A percentile compares a stretch with the other conserved stretches of the same genome.
phyloP scores from a whole-genome alignment of 2,888 invertebrate genomes.

The Myathropa florea region DNA sequence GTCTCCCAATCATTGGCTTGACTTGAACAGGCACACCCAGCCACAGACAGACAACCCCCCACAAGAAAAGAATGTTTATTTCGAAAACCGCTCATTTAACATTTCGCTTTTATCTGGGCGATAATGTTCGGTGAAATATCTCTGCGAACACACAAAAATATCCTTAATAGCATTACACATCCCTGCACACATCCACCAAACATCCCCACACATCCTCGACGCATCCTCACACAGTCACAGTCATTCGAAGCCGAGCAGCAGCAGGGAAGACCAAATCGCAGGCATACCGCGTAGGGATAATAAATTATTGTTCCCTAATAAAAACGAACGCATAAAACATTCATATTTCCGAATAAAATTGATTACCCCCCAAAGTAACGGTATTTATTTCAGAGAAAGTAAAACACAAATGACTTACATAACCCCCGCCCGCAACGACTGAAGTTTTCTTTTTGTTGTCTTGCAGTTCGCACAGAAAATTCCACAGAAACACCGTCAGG shows the following conservation, averaged over 20 bases:
- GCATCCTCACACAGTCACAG: too few relatives aligned
- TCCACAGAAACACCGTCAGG: not conserved
- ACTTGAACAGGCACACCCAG: not conserved
- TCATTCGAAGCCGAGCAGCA: not conserved
- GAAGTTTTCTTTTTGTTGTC: not conserved
- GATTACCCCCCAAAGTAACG: slow-evolving; percentile 63
- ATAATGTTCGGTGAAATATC: slow-evolving; percentile 44
- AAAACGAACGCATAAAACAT: slow-evolving; percentile 59
- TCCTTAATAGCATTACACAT: slow-evolving; percentile 17
- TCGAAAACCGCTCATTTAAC: slow-evolving; percentile 35
- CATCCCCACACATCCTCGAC: not conserved
- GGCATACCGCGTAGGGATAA: slow-evolving; percentile 35
- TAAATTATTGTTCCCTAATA: slow-evolving; percentile 55
- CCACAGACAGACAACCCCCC: not conserved
- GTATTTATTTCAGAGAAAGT: slow-evolving; percentile 61
- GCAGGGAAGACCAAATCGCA: not conserved
- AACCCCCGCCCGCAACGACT: not conserved
- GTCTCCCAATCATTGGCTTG: not conserved
- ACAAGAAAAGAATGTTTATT: slow-evolving; percentile 24
- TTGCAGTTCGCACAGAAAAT: not conserved
- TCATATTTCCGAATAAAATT: slow-evolving; percentile 67
- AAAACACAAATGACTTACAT: slow-evolving; percentile 62
- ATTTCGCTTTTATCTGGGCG: slow-evolving; percentile 38
- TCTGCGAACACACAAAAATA: slow-evolving; percentile 12
- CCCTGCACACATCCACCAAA: not conserved